These are phyloP conservation scores for Villa cingulata DNA, from an alignment of 2,888 invertebrate genomes.

Conservation along the genomic window DNA sequence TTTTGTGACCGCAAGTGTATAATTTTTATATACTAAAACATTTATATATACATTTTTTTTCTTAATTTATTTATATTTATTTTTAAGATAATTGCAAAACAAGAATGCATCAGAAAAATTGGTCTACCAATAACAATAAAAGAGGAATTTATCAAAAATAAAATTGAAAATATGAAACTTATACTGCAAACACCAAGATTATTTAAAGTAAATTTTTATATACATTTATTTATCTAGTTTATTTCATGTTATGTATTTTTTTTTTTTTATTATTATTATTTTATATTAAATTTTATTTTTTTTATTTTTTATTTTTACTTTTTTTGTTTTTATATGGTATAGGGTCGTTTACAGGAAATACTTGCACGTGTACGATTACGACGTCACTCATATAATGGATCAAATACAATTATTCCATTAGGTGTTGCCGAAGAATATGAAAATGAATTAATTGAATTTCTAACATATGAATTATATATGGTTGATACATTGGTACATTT, in stretches of 20 bases:
- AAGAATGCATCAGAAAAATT: slow-evolving; percentile 76
- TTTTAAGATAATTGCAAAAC: slow-evolving; percentile 64
- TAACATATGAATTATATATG: slow-evolving; percentile 77
- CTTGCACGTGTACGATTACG: slow-evolving; percentile 74
- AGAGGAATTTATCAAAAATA: slow-evolving; percentile 78
- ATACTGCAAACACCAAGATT: slow-evolving; percentile 85
- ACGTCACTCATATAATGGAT: slow-evolving; percentile 29
- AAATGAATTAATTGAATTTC: slow-evolving; percentile 61
- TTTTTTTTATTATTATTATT: no score
- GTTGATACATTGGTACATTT: slow-evolving; percentile 74
- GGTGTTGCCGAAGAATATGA: slow-evolving; percentile 54
- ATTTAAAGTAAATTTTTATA: slow-evolving; percentile 52
- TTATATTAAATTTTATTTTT: background rate
- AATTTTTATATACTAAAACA: no score
- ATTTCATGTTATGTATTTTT: background rate
- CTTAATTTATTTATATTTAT: background rate
- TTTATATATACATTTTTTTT: no score
- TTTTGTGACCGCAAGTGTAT: no score
- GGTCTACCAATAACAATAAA: slow-evolving; percentile 78
- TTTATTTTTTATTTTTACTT: background rate
- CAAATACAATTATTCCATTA: no score
- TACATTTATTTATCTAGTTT: background rate
- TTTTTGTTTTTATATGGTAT: slow-evolving; percentile 6
- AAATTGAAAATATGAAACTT: slow-evolving; percentile 72
- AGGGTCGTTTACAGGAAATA: slow-evolving; percentile 83